These are phyloP conservation scores for Pseudachorutes palmiensis DNA, from an alignment of 1,140 invertebrate genomes.

Conservation along the genomic window DNA sequence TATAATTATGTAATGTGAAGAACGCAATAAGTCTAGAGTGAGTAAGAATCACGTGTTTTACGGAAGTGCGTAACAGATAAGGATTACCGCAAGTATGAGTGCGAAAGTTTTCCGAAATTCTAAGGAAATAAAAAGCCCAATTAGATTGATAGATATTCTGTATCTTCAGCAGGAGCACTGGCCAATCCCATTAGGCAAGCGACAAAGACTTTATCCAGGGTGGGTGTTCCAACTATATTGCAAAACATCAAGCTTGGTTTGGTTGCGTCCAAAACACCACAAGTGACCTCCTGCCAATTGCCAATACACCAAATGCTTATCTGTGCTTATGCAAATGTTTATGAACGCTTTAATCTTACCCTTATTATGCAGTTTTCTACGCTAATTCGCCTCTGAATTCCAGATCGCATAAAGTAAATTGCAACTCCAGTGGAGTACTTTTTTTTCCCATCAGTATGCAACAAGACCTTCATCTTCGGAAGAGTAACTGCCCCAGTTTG, in stretches of 20 bases:
- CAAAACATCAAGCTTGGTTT: constrained; percentile 73
- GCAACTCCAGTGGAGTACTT: neutral
- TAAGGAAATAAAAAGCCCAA: no score
- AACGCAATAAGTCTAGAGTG: no score
- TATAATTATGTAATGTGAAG: no score
- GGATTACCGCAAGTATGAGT: no score
- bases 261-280: constrained; percentile 69
- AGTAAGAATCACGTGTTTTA: no score
- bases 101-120: no score
- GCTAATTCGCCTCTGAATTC: neutral
- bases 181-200: constrained; percentile 63
- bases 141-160: no score
- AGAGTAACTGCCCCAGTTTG: neutral
- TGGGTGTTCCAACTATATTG: constrained; percentile 65
- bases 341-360: constrained; percentile 72
- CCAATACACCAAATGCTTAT: no score
- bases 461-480: neutral
- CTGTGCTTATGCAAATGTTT: no score
- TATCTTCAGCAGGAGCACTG: constrained; percentile 61
- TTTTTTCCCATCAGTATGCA: neutral
- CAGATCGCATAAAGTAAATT: neutral
- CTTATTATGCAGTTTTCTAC: constrained; percentile 46
- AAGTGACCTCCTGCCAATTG: constrained; percentile 58
- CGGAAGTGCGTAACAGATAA: no score
- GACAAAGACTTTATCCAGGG: constrained; percentile 77